Conservation (phyloP, 2,797 vertebrate species). For the Falco concolor region DNA sequence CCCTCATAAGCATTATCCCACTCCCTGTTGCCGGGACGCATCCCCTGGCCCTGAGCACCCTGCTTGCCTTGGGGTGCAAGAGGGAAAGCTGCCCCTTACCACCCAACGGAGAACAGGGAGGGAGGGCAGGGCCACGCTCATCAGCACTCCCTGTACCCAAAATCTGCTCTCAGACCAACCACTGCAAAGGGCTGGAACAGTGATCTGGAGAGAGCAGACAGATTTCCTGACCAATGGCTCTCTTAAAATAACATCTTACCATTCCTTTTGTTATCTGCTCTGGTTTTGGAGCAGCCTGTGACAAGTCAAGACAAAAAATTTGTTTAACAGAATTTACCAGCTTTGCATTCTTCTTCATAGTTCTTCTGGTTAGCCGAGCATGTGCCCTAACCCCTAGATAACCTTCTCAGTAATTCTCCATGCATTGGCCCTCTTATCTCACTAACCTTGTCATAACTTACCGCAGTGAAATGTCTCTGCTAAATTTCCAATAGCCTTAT, state of each 20-base stretch:
- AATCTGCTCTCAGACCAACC: fast-evolving
- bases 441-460: not conserved
- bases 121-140: not conserved
- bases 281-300: not conserved
- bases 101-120: not conserved
- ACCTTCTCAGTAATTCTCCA: not conserved
- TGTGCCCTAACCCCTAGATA: not conserved
- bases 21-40: not conserved
- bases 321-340: not conserved
- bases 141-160: not conserved
- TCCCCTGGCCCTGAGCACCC: fast-evolving
- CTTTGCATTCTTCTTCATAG: not conserved
- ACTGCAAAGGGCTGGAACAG: not conserved
- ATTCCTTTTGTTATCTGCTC: not conserved
- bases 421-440: not conserved
- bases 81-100: not conserved
- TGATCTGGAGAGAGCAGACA: not conserved
- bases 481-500: not conserved
- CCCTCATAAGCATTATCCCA: not conserved
- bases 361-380: not conserved
- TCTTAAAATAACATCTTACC: not conserved
- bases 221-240: not conserved
- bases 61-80: not conserved
- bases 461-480: not conserved
- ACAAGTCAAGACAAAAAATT: not conserved